A percentile compares a stretch with the other conserved stretches of the same genome.
phyloP scores from a whole-genome alignment of 2,888 invertebrate species.

The Stenodema calcarata region DNA sequence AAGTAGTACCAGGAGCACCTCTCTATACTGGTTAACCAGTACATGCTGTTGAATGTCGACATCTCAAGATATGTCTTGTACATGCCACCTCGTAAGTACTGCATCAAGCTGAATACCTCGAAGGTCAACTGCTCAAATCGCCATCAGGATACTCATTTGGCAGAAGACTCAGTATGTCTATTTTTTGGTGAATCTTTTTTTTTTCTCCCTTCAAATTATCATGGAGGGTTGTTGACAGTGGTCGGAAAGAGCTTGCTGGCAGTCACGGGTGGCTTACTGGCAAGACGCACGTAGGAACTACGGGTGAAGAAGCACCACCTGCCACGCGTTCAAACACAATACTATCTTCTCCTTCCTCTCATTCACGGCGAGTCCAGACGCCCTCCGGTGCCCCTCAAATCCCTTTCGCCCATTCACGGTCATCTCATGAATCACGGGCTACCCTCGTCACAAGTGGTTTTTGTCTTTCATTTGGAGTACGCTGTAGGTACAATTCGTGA shows the following conservation, averaged over 20 bases:
- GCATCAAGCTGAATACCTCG: no score
- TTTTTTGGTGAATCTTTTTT: background rate
- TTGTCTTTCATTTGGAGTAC: background rate
- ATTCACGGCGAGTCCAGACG: conserved; percentile 13
- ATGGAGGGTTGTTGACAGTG: conserved; percentile 50
- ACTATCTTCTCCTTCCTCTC: conserved; percentile 47
- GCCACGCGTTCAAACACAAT: conserved; percentile 49
- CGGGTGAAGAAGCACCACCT: conserved; percentile 51
- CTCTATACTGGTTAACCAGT: no score
- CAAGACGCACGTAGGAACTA: conserved; percentile 49
- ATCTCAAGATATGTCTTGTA: no score
- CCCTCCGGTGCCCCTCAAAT: conserved; percentile 24
- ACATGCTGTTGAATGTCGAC: no score
- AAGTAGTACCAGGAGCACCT: no score
- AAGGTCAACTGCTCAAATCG: no score
- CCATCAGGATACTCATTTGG: no score
- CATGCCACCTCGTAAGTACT: no score
- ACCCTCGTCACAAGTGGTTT: background rate
- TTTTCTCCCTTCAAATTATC: conserved; percentile 28
- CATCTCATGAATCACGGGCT: conserved; percentile 34
- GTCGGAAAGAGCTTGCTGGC: conserved; percentile 44
- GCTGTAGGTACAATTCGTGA: background rate
- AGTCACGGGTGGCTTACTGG: conserved; percentile 53
- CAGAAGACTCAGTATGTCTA: background rate
- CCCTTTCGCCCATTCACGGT: conserved; percentile 40